These are phyloP conservation scores for Amitus sp. DNA, from an alignment of 2,888 invertebrate species.

Conservation along the genomic window DNA sequence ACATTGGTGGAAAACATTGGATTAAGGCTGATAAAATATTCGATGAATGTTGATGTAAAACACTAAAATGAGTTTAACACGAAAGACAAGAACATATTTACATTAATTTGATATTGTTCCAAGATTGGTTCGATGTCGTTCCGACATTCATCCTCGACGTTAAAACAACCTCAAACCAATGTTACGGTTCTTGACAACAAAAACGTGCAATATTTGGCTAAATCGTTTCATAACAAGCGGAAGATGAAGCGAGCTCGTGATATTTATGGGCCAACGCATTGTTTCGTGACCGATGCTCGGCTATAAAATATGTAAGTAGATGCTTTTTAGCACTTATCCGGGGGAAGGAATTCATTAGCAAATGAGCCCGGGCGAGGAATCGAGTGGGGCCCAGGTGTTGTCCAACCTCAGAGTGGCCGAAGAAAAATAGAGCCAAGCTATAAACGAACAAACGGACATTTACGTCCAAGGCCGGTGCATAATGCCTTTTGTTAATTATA, in stretches of 20 bases:
- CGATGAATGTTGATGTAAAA: too few relatives aligned
- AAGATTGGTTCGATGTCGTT: too few relatives aligned
- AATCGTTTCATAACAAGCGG: neutral
- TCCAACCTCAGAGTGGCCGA: constrained; percentile 28
- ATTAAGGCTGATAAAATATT: too few relatives aligned
- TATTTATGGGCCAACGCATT: neutral
- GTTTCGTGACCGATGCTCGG: too few relatives aligned
- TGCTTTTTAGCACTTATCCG: constrained; percentile 35
- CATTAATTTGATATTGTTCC: too few relatives aligned
- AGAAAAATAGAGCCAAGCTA: constrained; percentile 9
- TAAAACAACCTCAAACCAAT: too few relatives aligned
- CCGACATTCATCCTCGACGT: too few relatives aligned
- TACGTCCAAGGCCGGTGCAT: constrained; percentile 34
- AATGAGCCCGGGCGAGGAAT: constrained; percentile 54
- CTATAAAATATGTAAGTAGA: constrained; percentile 31
- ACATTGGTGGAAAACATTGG: too few relatives aligned
- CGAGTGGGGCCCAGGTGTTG: constrained; percentile 59
- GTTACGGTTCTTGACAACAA: too few relatives aligned
- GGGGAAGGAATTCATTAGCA: constrained; percentile 57
- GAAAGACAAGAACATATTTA: too few relatives aligned
- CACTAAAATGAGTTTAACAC: too few relatives aligned
- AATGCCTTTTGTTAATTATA: constrained; percentile 58
- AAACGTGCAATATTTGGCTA: too few relatives aligned
- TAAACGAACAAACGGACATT: constrained; percentile 23
- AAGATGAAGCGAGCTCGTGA: neutral